These are phyloP conservation scores for Chelonus formosanus DNA, from an alignment of 2,888 invertebrate species.

Conservation along the genomic window DNA sequence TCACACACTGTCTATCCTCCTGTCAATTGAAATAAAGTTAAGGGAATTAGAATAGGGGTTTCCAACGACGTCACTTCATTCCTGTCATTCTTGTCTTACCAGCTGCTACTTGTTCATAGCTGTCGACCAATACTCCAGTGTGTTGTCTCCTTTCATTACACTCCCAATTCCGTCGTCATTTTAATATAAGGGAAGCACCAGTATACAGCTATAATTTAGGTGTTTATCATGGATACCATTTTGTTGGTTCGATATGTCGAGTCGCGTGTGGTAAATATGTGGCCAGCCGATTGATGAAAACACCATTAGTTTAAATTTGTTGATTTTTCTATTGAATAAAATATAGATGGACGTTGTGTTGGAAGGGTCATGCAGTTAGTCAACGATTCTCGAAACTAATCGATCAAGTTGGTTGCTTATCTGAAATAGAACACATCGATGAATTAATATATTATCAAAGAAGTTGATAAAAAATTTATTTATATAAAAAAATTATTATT, in stretches of 20 bases:
- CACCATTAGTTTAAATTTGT: not conserved
- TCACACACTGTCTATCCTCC: slow-evolving; percentile 46
- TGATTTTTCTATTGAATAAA: no score
- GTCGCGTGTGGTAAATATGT: slow-evolving; percentile 7
- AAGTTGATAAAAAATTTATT: no score
- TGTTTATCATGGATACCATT: slow-evolving; percentile 13
- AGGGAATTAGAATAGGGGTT: slow-evolving; percentile 34
- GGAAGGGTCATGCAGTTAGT: no score
- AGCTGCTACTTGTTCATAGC: slow-evolving; percentile 5
- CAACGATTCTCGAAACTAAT: no score
- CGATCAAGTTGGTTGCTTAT: no score
- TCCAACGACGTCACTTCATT: slow-evolving; percentile 13
- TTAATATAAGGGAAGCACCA: no score
- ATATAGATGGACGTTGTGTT: no score
- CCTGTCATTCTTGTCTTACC: slow-evolving; percentile 7
- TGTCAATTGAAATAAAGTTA: slow-evolving; percentile 50
- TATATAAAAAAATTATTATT: no score
- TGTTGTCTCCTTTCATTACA: not conserved
- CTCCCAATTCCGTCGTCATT: not conserved
- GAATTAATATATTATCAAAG: no score
- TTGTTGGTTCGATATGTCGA: slow-evolving; percentile 8
- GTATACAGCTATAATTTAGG: no score
- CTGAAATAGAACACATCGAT: no score
- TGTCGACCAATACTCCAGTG: not conserved
- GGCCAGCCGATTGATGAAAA: slow-evolving; percentile 5